Base-by-base conservation (phyloP, 2,113 vertebrate genomes). In the Stigmatopora nigra region DNA sequence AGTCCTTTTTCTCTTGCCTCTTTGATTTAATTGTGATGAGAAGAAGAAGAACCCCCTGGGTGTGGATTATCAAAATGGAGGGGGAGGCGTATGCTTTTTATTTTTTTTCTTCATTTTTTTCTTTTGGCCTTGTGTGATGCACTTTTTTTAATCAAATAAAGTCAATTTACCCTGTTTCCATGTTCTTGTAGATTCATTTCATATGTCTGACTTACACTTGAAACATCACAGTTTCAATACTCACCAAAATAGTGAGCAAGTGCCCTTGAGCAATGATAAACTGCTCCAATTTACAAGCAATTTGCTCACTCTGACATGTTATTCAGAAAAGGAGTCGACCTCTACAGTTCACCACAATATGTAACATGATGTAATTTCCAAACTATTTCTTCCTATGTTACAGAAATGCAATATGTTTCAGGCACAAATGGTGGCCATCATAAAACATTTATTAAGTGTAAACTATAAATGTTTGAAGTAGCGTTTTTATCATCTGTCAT, bases 121-220 rank as follows among this genome's bases (percentile, higher is more conserved):
- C 92, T 93, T 66, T 88, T 86, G 83, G 90, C 92, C 92, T 98
- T 93, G 92, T 92, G 92, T 92, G 94, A 93, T 7, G 38, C 88
- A 92, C 91, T 92, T 84, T 88, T 92, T 94, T 94, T 92, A 91
- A 84, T 88, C 95, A 96, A 95, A 96, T 96, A 97, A 97, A 96
- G 90, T 89, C 89, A 19, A 87, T 92, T 94, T 85, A 87, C 87
- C 81, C 84, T 69, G 68, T 31, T 31, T 31, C 25, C 77, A 80
- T 20, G 15, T 25, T 71, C 7, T 63, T 70, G 61, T 16, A 15
- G 61, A 19, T 19, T 68, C 60, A 41, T 41, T 41, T 41, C 38
- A 41, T 41, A 7, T 41, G 38, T 10, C 38, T 41, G 38, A 41
- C 38, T 41, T 41, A 41, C 38, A 45, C 38, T 60, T 44, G 11